Evolutionary conservation across 2,888 invertebrate genomes (phyloP).

Genomic region (Agelastica alni): DNA sequence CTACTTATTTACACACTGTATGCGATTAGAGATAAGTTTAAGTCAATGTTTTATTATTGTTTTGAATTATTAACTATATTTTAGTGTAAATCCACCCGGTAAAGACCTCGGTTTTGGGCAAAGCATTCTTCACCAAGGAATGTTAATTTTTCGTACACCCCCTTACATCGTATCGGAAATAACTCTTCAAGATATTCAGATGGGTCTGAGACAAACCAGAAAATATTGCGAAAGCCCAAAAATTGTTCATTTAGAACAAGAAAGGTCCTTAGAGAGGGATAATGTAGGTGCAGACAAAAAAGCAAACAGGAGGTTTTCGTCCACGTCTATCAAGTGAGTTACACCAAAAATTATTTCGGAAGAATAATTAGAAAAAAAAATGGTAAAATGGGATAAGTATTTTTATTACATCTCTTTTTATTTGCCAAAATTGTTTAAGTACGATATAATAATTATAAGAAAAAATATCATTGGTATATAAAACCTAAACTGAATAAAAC

Average conservation of each 20-base stretch:
- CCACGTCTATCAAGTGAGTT: conserved; percentile 62
- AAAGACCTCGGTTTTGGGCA: conserved; percentile 93
- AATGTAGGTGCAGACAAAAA: conserved; percentile 48
- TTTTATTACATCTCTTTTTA: too few relatives aligned
- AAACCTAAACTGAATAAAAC: background rate
- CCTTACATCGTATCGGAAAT: conserved; percentile 82
- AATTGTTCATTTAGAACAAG: conserved; percentile 38
- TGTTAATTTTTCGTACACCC: conserved; percentile 88
- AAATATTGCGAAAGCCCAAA: conserved; percentile 42
- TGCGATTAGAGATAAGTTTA: too few relatives aligned
- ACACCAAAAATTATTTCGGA: too few relatives aligned
- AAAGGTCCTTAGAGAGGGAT: conserved; percentile 41
- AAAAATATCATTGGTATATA: too few relatives aligned
- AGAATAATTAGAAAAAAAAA: too few relatives aligned
- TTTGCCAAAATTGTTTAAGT: too few relatives aligned
- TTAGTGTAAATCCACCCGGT: conserved; percentile 73
- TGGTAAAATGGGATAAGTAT: too few relatives aligned
- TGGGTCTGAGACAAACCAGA: conserved; percentile 27
- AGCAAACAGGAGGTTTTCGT: conserved; percentile 65
- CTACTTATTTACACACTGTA: too few relatives aligned
- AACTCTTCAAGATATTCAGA: conserved; percentile 68
- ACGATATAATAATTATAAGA: too few relatives aligned
- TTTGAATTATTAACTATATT: too few relatives aligned
- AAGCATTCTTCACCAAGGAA: conserved; percentile 84
- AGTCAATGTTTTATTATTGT: too few relatives aligned